These are phyloP conservation scores for Chloroceryle inda DNA, from an alignment of 2,797 vertebrate species.

Conservation along the genomic window DNA sequence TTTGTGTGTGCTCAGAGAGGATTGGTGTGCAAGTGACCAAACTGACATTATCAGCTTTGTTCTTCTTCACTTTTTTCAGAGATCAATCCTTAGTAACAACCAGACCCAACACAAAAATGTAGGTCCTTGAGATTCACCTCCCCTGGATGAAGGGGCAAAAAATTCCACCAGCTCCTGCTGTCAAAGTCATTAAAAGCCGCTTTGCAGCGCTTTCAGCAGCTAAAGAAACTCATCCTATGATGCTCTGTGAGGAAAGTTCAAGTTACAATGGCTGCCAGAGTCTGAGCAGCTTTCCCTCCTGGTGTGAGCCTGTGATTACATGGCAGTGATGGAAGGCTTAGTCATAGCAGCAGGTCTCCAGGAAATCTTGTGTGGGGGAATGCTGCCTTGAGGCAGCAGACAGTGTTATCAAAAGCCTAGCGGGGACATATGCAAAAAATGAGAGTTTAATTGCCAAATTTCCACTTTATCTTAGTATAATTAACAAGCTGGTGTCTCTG, in stretches of 20 bases:
- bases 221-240: constrained; percentile 1
- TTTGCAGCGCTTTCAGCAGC: not conserved
- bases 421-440: constrained; percentile 5
- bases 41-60: not conserved
- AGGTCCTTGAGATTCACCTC: constrained; percentile 9
- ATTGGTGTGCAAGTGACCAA: not conserved
- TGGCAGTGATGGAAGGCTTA: constrained; percentile 7
- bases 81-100: not conserved
- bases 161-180: not conserved
- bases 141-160: not conserved
- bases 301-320: not conserved
- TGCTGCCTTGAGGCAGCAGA: constrained; percentile 37
- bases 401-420: constrained; percentile 24
- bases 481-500: constrained; percentile 40
- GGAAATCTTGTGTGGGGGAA: constrained; percentile 37
- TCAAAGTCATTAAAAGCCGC: constrained; percentile 2
- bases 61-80: not conserved
- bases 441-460: constrained; percentile 40
- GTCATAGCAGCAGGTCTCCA: constrained; percentile 42
- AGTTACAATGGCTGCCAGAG: constrained; percentile 29
- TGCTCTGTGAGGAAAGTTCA: not conserved
- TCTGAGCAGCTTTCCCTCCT: constrained; percentile 42
- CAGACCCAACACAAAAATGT: not conserved
- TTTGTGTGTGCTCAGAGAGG: not conserved
- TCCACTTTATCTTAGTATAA: constrained; percentile 53